phyloP scores from a whole-genome alignment of 2,797 vertebrate genomes.

The Manis pentadactyla region DNA sequence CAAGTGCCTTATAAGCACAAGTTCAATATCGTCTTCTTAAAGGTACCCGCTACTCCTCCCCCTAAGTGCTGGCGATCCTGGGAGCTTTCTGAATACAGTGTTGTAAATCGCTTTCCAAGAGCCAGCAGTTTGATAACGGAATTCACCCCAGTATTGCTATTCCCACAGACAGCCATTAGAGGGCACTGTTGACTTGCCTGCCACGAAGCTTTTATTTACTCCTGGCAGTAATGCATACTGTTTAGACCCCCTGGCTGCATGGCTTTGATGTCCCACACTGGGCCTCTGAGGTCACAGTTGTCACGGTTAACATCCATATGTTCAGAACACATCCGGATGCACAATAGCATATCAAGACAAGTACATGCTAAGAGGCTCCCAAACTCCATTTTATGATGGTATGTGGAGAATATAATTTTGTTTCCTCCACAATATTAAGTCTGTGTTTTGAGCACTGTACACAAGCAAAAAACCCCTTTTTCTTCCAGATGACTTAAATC shows the following conservation, averaged over 20 bases:
- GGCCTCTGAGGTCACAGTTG: not conserved
- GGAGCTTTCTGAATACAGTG: not conserved
- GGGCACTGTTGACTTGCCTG: not conserved
- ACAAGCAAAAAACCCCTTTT: not conserved
- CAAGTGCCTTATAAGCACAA: not conserved
- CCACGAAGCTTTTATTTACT: not conserved
- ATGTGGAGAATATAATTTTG: not conserved
- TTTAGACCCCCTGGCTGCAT: not conserved
- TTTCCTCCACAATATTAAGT: not conserved
- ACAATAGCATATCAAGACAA: not conserved
- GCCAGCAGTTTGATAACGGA: not conserved
- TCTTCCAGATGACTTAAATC: constrained; percentile 1
- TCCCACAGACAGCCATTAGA: not conserved
- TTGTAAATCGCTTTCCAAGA: not conserved
- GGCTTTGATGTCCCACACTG: not conserved
- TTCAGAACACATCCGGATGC: not conserved
- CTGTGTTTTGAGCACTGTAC: not conserved
- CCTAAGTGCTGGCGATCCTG: not conserved
- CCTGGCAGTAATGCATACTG: not conserved
- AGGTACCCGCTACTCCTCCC: not conserved
- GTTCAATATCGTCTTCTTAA: not conserved
- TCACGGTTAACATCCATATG: not conserved
- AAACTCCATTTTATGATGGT: not conserved
- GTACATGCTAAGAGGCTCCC: not conserved
- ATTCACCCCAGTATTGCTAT: not conserved